A percentile compares a stretch with the other conserved stretches of the same genome.
phyloP scores from a whole-genome alignment of 2,797 vertebrate species.

The Periparus ater region DNA sequence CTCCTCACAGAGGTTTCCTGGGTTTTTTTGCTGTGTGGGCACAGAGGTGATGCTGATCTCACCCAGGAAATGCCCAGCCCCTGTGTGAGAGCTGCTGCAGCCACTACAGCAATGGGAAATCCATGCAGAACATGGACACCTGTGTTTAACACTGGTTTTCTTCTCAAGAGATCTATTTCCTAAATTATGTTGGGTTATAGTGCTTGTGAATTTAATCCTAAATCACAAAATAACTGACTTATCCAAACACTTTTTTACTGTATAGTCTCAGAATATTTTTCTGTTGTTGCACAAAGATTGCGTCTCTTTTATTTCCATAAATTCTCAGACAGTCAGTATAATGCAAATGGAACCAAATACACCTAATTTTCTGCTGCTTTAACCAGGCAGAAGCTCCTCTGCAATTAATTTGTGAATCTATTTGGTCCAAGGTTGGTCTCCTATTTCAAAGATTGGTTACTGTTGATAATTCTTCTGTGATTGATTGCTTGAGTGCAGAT shows the following conservation, averaged over 20 bases:
- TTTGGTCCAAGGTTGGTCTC: neutral
- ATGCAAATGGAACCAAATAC: neutral
- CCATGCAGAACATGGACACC: neutral
- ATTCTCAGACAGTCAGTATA: neutral
- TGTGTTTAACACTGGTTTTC: neutral
- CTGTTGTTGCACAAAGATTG: neutral
- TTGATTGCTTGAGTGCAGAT: slow-evolving; percentile 3
- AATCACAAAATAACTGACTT: neutral
- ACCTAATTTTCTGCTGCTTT: neutral
- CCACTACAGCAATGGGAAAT: neutral
- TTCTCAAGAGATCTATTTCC: neutral
- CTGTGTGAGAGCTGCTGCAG: neutral
- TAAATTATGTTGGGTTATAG: neutral
- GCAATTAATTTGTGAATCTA: neutral
- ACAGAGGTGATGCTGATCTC: neutral
- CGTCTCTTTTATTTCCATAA: neutral
- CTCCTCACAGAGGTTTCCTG: neutral
- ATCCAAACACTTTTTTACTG: neutral
- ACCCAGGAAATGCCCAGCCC: neutral
- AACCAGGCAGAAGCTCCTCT: neutral
- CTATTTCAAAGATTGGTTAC: neutral
- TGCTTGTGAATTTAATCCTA: neutral
- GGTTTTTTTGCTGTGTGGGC: neutral
- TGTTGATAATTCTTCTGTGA: neutral
- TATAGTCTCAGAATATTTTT: neutral